phyloP scores from a whole-genome alignment of 64 coral and sea anemone species.

The Montipora cactus region DNA sequence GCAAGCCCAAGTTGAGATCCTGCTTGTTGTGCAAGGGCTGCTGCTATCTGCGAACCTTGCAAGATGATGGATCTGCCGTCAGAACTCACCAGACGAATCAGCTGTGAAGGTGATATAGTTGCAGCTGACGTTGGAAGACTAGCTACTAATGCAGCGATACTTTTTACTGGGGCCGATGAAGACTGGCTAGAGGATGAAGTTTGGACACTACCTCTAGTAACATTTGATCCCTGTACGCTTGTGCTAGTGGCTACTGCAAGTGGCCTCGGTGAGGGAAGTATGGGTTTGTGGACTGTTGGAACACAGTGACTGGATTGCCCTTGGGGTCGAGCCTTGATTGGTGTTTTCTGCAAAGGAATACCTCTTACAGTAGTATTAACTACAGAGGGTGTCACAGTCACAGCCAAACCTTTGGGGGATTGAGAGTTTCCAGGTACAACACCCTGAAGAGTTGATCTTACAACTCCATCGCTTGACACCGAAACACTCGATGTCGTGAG shows the following conservation, averaged over 20 bases:
- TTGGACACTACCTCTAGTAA: slow-evolving; percentile 6
- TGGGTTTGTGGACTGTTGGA: slow-evolving; percentile 24
- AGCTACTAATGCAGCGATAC: slow-evolving; percentile 59
- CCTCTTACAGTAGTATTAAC: neutral
- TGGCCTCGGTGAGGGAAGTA: slow-evolving; percentile 30
- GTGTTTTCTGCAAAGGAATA: slow-evolving; percentile 6
- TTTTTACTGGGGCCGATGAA: slow-evolving; percentile 46
- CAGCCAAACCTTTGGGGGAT: neutral
- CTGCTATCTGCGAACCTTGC: slow-evolving; percentile 73
- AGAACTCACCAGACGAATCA: slow-evolving; percentile 68
- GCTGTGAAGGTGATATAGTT: slow-evolving; percentile 44
- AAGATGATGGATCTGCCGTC: slow-evolving; percentile 69
- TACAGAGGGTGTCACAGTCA: neutral
- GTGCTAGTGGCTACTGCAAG: slow-evolving; percentile 1
- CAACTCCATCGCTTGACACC: neutral
- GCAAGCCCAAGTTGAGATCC: neutral
- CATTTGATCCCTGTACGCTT: slow-evolving; percentile 27
- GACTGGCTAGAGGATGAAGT: neutral
- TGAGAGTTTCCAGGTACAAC: neutral
- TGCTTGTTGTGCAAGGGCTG: slow-evolving; percentile 30
- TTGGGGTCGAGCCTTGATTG: neutral
- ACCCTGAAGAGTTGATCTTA: neutral
- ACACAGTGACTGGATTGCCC: neutral
- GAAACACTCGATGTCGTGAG: neutral
- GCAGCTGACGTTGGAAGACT: slow-evolving; percentile 39